Percentiles rank a stretch among this genome's conserved stretches.
Conservation (phyloP, 2,113 vertebrate species). For the Upupa epops region DNA sequence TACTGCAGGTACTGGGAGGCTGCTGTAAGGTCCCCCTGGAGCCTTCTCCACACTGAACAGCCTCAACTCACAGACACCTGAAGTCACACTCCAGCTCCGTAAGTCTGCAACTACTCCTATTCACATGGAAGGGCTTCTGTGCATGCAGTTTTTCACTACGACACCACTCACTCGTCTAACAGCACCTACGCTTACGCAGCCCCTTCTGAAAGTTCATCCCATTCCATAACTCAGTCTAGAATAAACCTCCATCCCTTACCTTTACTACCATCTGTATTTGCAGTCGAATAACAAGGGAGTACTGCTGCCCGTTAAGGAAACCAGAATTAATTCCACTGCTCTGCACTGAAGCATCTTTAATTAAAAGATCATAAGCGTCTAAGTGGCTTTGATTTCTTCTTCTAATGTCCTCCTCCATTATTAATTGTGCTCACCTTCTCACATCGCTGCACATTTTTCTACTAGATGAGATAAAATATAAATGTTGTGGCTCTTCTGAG, state of each 20-base stretch:
- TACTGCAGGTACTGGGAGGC: too few species aligned
- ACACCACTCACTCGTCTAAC: background rate
- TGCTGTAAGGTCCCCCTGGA: too few species aligned
- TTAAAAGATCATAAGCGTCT: conserved; percentile 50
- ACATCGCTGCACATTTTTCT: conserved; percentile 19
- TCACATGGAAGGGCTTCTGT: background rate
- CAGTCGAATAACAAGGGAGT: conserved; percentile 7
- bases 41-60: too few species aligned
- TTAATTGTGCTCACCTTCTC: conserved; percentile 32
- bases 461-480: conserved; percentile 10
- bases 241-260: background rate
- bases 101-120: background rate
- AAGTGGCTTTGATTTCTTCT: conserved; percentile 46
- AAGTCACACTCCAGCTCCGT: background rate
- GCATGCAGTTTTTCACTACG: background rate
- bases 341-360: conserved; percentile 21
- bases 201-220: background rate
- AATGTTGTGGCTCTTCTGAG: conserved; percentile 4
- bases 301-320: conserved; percentile 26
- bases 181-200: background rate
- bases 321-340: conserved; percentile 41
- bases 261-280: background rate
- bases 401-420: conserved; percentile 34
- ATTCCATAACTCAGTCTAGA: background rate
- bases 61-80: background rate